Base-by-base conservation (phyloP, 2,888 invertebrate species). In the Sinopyrophorus schimmeli region DNA sequence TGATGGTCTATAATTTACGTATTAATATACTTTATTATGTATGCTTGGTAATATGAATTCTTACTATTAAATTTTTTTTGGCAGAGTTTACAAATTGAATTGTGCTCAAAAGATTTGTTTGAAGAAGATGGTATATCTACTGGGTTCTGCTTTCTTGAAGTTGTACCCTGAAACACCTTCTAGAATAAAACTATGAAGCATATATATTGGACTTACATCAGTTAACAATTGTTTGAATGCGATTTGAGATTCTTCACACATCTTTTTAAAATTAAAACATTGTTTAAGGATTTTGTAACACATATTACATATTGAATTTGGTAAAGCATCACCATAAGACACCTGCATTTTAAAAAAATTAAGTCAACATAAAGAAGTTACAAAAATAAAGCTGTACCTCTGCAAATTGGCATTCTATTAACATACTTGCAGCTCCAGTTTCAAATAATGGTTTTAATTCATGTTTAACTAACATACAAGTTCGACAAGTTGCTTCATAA, bases 241-340 rank as follows among this genome's bases (percentile, higher is more conserved):
- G 3, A 31, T 42, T 24, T 64, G 47, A 1, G 65, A 63, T 27
- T 57, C 47, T 44, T 56, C 43, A 53, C 67, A 67, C 39, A 59
- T 50, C 26, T 61, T 51, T 53, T 63, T 65, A 46, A 67, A 64
- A 20, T 58, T 57, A 23, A 58, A 65, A 51, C 59, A 55, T 37
- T 64, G 55, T 9, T 54, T 39, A 14, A 65, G 47, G 6, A 59
- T 21, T 12, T 61, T 42, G 3, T 58, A 27, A 41, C 68, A 68
- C 18, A 37, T 51, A 7, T 37, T 17, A 34, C 68, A 68, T 21
- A 68, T 62, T 26, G 61, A 47, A 21, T 50, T 48, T 1, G 66
- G 65, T 11, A 57, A 56, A 5, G 55, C 57, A 47, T 65, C 64
- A 11, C 47, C 38, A 49, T 41, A 20, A 11, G 47, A 15, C 53